phyloP scores from a whole-genome alignment of 2,113 vertebrate species.

The Pangasianodon hypophthalmus region DNA sequence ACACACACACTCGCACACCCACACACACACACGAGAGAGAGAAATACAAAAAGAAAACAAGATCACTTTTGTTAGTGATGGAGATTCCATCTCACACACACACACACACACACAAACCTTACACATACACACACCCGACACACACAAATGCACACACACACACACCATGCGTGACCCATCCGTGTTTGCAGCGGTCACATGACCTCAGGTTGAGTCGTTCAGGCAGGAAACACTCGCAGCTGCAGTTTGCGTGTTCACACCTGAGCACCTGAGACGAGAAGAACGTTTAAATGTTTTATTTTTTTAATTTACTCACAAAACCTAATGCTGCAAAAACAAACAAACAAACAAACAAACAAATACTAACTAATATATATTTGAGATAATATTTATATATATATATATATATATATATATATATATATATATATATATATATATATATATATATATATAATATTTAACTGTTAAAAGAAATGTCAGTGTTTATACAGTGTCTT shows the following conservation, averaged over 20 bases:
- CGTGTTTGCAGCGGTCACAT: conserved; percentile 87
- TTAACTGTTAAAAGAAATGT: neutral
- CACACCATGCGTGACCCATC: conserved; percentile 86
- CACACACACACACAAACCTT: conserved; percentile 4
- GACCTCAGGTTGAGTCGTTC: conserved; percentile 86
- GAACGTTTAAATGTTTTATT: neutral
- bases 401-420: neutral
- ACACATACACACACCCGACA: conserved; percentile 52
- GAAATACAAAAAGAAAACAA: neutral
- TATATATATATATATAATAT: neutral
- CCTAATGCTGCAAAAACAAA: no score
- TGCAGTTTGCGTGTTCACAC: conserved; percentile 84
- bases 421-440: no score
- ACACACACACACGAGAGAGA: conserved; percentile 63
- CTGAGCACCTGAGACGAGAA: conserved; percentile 76
- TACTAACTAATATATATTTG: neutral
- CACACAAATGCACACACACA: conserved; percentile 12
- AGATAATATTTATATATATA: neutral
- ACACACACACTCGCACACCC: conserved; percentile 18
- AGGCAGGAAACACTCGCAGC: conserved; percentile 86
- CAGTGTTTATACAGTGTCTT: neutral
- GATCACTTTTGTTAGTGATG: neutral
- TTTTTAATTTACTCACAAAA: no score
- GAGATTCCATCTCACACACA: neutral
- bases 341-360: neutral